phyloP scores from a whole-genome alignment of 2,888 invertebrate species.

The Drosophila sordidapex region DNA sequence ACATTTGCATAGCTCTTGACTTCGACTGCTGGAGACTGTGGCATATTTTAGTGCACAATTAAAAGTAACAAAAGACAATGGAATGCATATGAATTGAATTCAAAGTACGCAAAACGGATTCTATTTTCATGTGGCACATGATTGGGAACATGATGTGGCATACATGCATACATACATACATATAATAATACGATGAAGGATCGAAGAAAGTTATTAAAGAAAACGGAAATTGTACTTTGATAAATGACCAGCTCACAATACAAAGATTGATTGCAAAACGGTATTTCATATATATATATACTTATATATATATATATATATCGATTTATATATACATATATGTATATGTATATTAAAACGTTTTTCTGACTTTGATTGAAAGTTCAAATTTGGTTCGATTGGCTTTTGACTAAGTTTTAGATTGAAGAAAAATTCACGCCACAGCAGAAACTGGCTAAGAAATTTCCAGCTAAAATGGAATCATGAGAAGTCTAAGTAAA shows the following conservation, averaged over 20 bases:
- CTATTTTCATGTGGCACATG: not conserved
- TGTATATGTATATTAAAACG: not conserved
- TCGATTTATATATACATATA: no score
- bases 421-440: not conserved
- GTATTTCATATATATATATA: not conserved
- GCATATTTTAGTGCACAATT: conserved; percentile 65
- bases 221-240: not conserved
- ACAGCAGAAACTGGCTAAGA: not conserved
- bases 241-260: not conserved
- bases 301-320: no score
- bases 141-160: not conserved
- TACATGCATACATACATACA: not conserved
- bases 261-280: not conserved
- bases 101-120: not conserved
- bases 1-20: conserved; percentile 70
- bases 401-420: not conserved
- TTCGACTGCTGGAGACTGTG: conserved; percentile 24
- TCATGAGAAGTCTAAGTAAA: not conserved
- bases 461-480: not conserved
- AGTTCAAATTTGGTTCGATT: not conserved
- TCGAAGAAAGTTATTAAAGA: not conserved
- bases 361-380: not conserved
- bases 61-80: conserved; percentile 49
- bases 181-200: not conserved
- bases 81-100: conserved; percentile 25